Evolutionary conservation across 1,140 invertebrate species (phyloP), one percentile per base, ranked within the genome.

Genomic region (Asbolus verrucosus): DNA sequence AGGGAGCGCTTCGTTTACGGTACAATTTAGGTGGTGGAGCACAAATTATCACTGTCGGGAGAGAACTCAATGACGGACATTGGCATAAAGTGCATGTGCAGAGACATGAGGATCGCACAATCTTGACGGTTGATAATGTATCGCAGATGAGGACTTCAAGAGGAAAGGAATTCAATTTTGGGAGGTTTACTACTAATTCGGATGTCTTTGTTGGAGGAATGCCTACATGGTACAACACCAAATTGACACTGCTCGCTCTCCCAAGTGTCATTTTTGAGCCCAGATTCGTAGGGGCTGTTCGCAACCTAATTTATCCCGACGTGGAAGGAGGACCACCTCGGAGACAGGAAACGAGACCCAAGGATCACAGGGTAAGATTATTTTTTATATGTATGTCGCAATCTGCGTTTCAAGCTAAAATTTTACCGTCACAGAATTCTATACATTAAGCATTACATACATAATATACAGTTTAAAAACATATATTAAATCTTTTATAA

Each of bases 231-330:
- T 96, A 95, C 80, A 92, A 92, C 78, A 91, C 89, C 73, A 94
- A 94, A 81, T 82, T 96, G 70, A 90, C 91, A 0, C 83, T 92
- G 39, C 82, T 96, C 33, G 92, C 94, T 0, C 78, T 96, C 38
- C 94, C 94, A 0, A 94, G 92, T 73, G 94, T 95, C 46, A 94
- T 95, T 63, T 96, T 96, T 78, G 94, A 97, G 82, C 94, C 94
- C 0, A 85, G 93, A 66, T 96, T 96, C 81, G 88, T 90, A 11
- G 94, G 94, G 0, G 85, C 90, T 39, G 91, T 96, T 9, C 84
- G 94, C 36, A 95, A 96, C 80, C 84, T 97, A 21, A 91, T 95
- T 15, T 96, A 95, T 80, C 90, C 92, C 1, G 91, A 94, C 79
- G 86, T 88, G 8, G 90, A 93, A 13, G 89, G 87, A 9, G 85